These are phyloP conservation scores for Balanococcus diminutus DNA, from an alignment of 2,888 invertebrate species.

Conservation along the genomic window DNA sequence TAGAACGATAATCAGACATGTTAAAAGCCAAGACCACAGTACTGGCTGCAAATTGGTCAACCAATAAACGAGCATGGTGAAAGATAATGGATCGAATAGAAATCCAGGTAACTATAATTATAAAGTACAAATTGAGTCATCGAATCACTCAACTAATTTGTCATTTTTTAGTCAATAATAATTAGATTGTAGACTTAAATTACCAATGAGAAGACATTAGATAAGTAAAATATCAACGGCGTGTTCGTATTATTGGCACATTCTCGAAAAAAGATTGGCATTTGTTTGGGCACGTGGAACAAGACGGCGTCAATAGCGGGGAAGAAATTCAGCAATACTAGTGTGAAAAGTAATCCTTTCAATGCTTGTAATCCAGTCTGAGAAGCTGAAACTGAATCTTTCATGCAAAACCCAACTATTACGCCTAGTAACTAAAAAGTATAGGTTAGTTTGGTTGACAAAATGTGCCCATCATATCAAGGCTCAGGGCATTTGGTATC, in stretches of 20 bases:
- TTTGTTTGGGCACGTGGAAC: conserved; percentile 79
- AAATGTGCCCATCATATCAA: too few species aligned
- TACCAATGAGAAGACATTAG: conserved; percentile 82
- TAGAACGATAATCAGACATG: conserved; percentile 12
- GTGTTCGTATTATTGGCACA: conserved; percentile 82
- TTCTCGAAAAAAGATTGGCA: conserved; percentile 82
- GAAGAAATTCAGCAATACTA: conserved; percentile 89
- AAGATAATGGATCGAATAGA: conserved; percentile 38
- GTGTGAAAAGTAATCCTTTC: conserved; percentile 84
- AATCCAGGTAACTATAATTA: conserved; percentile 50
- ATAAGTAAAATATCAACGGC: conserved; percentile 78
- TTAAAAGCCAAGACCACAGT: background rate
- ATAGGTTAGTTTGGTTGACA: background rate
- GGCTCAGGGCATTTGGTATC: too few species aligned
- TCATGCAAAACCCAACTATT: conserved; percentile 83
- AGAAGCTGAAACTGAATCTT: conserved; percentile 73
- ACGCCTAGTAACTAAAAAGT: conserved; percentile 60
- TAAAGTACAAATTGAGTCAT: background rate
- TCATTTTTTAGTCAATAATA: background rate
- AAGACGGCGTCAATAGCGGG: conserved; percentile 89
- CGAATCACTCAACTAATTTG: too few species aligned
- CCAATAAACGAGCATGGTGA: conserved; percentile 32
- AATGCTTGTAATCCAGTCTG: conserved; percentile 86
- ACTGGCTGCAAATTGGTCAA: background rate
- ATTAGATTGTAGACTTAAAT: too few species aligned